A percentile compares a stretch with the other conserved stretches of the same genome.
phyloP scores from a whole-genome alignment of 23 tunicate genomes.

The Aplidium turbinatum region DNA sequence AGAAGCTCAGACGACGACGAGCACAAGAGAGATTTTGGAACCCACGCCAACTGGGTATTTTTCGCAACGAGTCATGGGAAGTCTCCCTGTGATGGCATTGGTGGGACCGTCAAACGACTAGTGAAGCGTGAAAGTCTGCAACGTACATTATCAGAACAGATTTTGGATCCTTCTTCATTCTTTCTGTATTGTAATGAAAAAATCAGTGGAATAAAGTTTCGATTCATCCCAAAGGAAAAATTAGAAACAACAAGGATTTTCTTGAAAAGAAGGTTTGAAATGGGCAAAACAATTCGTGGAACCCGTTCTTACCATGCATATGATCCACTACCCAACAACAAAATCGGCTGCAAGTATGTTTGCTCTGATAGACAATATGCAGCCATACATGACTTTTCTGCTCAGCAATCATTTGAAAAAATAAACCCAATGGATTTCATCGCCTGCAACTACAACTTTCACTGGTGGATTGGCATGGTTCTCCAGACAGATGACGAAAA shows the following conservation, averaged over 20 bases:
- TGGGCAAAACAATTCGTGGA: slow-evolving; percentile 1
- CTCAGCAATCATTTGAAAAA: neutral
- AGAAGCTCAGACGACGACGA: too few species aligned
- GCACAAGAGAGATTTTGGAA: slow-evolving; percentile 1
- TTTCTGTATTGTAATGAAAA: neutral
- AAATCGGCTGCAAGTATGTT: slow-evolving; percentile 12
- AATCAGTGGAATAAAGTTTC: slow-evolving; percentile 3
- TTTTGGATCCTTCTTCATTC: neutral
- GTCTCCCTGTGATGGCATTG: slow-evolving; percentile 24
- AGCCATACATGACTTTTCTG: neutral
- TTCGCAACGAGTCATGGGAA: slow-evolving; percentile 20
- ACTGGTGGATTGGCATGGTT: slow-evolving; percentile 15
- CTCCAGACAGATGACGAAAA: too few species aligned
- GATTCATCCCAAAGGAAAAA: neutral
- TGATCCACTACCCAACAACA: neutral
- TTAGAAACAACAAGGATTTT: neutral
- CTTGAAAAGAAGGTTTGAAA: neutral
- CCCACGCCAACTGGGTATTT: neutral
- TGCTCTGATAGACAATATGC: neutral
- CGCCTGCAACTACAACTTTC: slow-evolving; percentile 2
- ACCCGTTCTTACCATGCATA: slow-evolving; percentile 4
- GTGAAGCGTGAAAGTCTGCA: slow-evolving; percentile 24
- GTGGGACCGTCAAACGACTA: slow-evolving; percentile 18
- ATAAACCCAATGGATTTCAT: neutral
- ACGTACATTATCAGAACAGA: neutral